phyloP scores from a whole-genome alignment of 2,888 invertebrate genomes.

The Drosophila setosimentum region DNA sequence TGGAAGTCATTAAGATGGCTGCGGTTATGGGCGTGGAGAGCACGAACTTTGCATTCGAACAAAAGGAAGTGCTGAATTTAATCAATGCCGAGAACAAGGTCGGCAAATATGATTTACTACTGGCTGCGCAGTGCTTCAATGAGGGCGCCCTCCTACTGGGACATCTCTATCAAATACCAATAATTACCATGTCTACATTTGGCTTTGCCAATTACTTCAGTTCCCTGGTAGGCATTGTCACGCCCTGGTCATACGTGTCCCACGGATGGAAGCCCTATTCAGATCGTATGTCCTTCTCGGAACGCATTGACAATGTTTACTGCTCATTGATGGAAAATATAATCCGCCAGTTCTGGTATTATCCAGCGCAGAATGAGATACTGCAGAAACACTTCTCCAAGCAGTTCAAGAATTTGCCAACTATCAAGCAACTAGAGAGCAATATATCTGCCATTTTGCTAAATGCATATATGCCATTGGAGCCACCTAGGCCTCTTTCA shows the following conservation, averaged over 20 bases:
- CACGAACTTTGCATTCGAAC: slow-evolving; percentile 76
- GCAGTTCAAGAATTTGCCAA: slow-evolving; percentile 72
- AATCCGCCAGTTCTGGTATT: slow-evolving; percentile 66
- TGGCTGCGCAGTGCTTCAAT: slow-evolving; percentile 83
- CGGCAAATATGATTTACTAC: slow-evolving; percentile 84
- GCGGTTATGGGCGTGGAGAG: slow-evolving; percentile 63
- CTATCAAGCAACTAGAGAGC: slow-evolving; percentile 84
- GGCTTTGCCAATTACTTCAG: slow-evolving; percentile 84
- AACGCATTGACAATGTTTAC: slow-evolving; percentile 86
- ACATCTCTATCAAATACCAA: slow-evolving; percentile 83
- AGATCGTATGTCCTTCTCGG: slow-evolving; percentile 86
- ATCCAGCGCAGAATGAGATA: slow-evolving; percentile 78
- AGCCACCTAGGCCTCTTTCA: slow-evolving; percentile 83
- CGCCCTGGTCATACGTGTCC: slow-evolving; percentile 85
- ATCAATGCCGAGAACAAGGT: slow-evolving; percentile 68
- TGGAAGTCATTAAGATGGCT: slow-evolving; percentile 48
- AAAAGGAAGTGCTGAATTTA: slow-evolving; percentile 69
- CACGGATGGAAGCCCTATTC: slow-evolving; percentile 84
- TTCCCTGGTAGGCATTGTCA: slow-evolving; percentile 84
- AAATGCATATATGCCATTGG: slow-evolving; percentile 85
- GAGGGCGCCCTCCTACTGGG: slow-evolving; percentile 84
- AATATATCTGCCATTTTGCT: slow-evolving; percentile 85
- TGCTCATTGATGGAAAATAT: slow-evolving; percentile 69
- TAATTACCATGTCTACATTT: slow-evolving; percentile 82
- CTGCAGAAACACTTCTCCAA: slow-evolving; percentile 72